Conservation (phyloP, 2,888 invertebrate species). For the Lucinisca nassula region DNA sequence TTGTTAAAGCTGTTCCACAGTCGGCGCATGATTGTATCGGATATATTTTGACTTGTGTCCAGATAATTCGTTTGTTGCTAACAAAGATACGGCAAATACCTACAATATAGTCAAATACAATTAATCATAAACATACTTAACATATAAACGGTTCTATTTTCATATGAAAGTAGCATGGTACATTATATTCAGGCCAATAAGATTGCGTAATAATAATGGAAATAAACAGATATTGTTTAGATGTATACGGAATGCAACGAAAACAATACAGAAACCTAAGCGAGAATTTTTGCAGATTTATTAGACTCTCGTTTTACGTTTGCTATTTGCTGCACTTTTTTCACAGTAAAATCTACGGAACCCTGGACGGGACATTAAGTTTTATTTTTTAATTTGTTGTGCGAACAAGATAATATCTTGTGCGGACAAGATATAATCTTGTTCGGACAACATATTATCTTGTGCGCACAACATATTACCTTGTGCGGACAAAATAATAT, state of each 20-base stretch:
- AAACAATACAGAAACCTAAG: no score
- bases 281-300: no score
- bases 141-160: neutral
- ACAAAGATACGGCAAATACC: neutral
- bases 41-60: conserved; percentile 19
- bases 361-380: no score
- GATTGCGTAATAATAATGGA: neutral
- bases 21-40: conserved; percentile 39
- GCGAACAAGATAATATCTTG: no score
- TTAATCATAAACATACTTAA: conserved; percentile 9
- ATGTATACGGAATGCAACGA: neutral
- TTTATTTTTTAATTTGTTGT: no score
- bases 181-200: neutral
- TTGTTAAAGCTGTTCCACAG: conserved; percentile 38
- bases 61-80: conserved; percentile 17
- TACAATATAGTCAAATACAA: conserved; percentile 17
- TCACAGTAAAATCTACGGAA: no score
- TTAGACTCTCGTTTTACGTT: no score
- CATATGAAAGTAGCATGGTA: neutral
- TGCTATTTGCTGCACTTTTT: no score
- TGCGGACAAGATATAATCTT: no score
- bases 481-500: no score
- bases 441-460: no score
- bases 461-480: no score
- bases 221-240: neutral